Base-by-base conservation (phyloP, 1,140 invertebrate genomes). In the Neelides sp. region DNA sequence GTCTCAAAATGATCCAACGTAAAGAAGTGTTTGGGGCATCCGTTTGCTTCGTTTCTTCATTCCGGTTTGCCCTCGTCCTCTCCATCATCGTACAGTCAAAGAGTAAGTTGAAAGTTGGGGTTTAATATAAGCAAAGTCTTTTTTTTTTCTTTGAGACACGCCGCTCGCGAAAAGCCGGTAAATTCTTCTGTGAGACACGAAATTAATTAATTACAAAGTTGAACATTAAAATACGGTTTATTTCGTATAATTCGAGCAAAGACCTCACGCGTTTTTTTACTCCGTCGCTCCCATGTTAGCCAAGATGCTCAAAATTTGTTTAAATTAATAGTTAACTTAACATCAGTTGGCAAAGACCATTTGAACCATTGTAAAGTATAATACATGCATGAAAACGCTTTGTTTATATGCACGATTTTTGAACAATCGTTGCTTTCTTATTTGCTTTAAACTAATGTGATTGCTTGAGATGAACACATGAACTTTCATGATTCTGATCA, bases 61-160 rank as follows among this genome's bases (percentile, higher is more conserved):
- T 54, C 17, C 52, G 41, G 30, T 54, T 54, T 35, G 52, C 52
- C 26, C 34, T 54, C 26, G 52, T 54, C 26, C 50, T 54, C 42
- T 50, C 52, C 26, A 54, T 54, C 51, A 54, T 54, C 41, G 47
- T 54, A 35, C 52, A 54, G 23, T 54, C 52, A 15, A 54, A 46
- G 50, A 50, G 52, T 54, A 54, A 54, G 52, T 46, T 34, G 8
- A 34, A 10, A 34, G 15, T 10, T 34, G 8, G 8, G 30, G 15
- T 34, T 8, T 8, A 15, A 8, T 36, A 45, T 32, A 15, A 43
- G 27, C 41, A 32, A 27, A 20, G 26, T 24, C 20, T 13, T 34
- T 23, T n/a, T 39, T n/a, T 26, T 24, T 20, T n/a, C n/a, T n/a
- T n/a, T n/a, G n/a, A n/a, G n/a, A n/a, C n/a, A n/a, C n/a, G n/a